Base-by-base conservation (phyloP, 37 sponge, comb jelly and placozoan genomes). In the Dysidea cf. avara region DNA sequence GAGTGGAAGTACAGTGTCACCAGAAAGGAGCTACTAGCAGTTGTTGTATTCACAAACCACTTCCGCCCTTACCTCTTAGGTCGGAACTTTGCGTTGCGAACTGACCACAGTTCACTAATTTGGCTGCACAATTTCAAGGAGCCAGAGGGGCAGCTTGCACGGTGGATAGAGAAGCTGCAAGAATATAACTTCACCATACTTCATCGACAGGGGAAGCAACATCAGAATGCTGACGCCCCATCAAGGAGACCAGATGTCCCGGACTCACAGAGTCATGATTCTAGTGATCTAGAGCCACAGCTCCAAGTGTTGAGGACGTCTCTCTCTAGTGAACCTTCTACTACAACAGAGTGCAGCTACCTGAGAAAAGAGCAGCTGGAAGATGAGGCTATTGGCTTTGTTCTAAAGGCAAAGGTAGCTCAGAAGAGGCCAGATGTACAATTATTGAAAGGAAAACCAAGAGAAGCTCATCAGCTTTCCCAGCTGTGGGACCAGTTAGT, bases 11-110 rank as follows among this genome's bases (percentile, higher is more conserved):
- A 70, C 56, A 51, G 56, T 54, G 56, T 70, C 3, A 50, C 71
- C 37, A 29, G 71, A 53, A 52, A 37, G 71, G 71, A 70, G 71
- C 56, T 70, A 30, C 36, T 70, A 18, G 71, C 71, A 18, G 34
- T 70, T 18, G 71, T 70, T 18, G 2, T 2, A 13, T 28, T 35
- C 39, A 12, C 28, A 1, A 24, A 52, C 36, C 71, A 70, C 33
- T 70, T 70, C 13, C 31, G 28, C 18, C 16, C 37, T 18, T 70
- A 70, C 56, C 71, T 70, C 24, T 29, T 22, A 16, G 55, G 56
- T 53, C 56, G 16, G 4, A 20, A 52, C 2, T 70, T 70, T 53
- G 21, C 28, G 34, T 7, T 64, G 36, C 26, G 71, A 20, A 70
- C 55, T 18, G 71, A 70, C 35, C 71, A 70, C 28, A 28, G 56